Evolutionary conservation across 2,797 vertebrate genomes (phyloP).

Genomic region (Ctenopoma multispine): DNA sequence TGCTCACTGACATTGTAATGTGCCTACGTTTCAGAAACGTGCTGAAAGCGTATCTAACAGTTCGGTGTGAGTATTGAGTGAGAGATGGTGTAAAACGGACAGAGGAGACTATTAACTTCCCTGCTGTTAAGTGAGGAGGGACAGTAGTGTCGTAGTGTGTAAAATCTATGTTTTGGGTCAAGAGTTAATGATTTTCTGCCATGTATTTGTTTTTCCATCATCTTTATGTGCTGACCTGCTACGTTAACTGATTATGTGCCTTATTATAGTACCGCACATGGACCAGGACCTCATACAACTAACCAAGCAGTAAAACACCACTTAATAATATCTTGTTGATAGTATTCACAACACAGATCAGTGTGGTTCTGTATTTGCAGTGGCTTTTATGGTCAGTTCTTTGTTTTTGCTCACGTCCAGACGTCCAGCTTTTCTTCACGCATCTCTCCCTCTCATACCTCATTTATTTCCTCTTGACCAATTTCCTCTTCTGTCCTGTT

Average conservation of each 20-base stretch:
- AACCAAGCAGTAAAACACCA: slow-evolving; percentile 10
- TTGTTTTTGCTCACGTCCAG: slow-evolving; percentile 19
- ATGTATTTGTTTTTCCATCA: slow-evolving; percentile 17
- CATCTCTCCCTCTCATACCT: slow-evolving; percentile 18
- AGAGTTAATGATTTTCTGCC: slow-evolving; percentile 48
- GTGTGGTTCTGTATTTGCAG: neutral
- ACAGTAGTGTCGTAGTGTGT: neutral
- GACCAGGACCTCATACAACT: neutral
- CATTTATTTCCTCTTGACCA: slow-evolving; percentile 54
- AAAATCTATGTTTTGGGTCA: slow-evolving; percentile 29
- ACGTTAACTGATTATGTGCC: slow-evolving; percentile 16
- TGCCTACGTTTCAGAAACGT: neutral
- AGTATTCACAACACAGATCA: neutral
- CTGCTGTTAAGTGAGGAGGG: neutral
- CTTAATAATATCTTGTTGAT: slow-evolving; percentile 12
- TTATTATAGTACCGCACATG: neutral
- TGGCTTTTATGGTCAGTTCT: slow-evolving; percentile 2
- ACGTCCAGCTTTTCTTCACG: slow-evolving; percentile 21
- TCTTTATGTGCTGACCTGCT: slow-evolving; percentile 29
- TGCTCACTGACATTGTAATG: neutral
- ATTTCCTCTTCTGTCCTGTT: slow-evolving; percentile 27
- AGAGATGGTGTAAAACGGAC: too few species aligned
- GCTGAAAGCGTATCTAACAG: too few species aligned
- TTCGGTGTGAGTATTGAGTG: neutral
- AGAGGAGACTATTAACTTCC: too few species aligned